A percentile compares a stretch with the other conserved stretches of the same genome.
phyloP scores from a whole-genome alignment of 1,140 invertebrate genomes.

The Panagrolaimus sp. region DNA sequence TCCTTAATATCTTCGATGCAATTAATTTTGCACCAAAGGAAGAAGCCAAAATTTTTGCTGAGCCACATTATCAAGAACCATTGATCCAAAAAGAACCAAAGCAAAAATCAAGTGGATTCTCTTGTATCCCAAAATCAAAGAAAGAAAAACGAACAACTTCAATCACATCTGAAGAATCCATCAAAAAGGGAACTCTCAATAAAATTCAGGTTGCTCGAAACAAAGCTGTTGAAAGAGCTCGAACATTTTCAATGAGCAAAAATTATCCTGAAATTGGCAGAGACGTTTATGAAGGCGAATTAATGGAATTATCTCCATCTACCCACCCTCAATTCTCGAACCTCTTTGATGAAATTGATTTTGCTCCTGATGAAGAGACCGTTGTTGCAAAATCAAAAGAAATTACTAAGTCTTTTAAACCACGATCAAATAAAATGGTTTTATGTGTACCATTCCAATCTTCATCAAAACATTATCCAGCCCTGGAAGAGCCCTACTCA shows the following conservation, averaged over 20 bases:
- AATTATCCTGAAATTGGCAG: neutral
- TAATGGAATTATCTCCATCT: neutral
- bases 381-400: no score
- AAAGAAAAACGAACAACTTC: no score
- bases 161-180: neutral
- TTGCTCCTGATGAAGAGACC: neutral
- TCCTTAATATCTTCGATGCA: neutral
- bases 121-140: no score
- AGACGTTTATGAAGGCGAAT: constrained; percentile 11
- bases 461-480: neutral
- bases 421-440: no score
- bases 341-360: constrained; percentile 1
- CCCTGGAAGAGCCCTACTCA: neutral
- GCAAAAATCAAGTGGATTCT: no score
- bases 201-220: constrained; percentile 1
- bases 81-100: neutral
- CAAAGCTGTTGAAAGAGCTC: neutral
- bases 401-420: no score
- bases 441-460: no score
- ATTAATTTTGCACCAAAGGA: neutral
- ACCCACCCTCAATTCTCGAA: no score
- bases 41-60: neutral
- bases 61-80: no score
- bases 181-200: neutral
- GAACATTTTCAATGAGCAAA: constrained; percentile 1